phyloP scores from a whole-genome alignment of 2,888 invertebrate species.

The Polymixis flavicincta region DNA sequence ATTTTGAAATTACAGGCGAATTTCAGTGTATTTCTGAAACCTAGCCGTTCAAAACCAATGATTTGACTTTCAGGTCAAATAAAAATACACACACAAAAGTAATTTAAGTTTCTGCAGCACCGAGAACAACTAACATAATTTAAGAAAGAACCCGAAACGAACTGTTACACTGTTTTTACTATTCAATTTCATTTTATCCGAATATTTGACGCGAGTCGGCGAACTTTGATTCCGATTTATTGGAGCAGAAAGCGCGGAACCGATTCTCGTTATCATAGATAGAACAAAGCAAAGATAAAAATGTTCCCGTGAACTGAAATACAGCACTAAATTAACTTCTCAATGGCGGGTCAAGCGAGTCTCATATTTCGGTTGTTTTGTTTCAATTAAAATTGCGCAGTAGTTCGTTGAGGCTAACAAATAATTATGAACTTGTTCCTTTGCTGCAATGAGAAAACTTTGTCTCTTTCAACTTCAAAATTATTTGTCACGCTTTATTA shows the following conservation, averaged over 20 bases:
- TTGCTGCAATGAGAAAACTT: constrained; percentile 84
- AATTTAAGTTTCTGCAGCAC: constrained; percentile 46
- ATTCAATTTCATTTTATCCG: constrained; percentile 55
- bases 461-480: constrained; percentile 73
- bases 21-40: not conserved
- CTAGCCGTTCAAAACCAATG: constrained; percentile 5
- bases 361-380: constrained; percentile 81
- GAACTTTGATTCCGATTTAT: constrained; percentile 57
- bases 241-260: constrained; percentile 31
- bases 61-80: constrained; percentile 21
- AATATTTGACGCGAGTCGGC: constrained; percentile 50
- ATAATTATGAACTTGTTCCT: constrained; percentile 85
- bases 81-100: constrained; percentile 44
- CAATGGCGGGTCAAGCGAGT: constrained; percentile 78
- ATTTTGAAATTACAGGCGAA: not conserved
- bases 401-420: constrained; percentile 79
- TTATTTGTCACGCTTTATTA: constrained; percentile 71
- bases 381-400: constrained; percentile 84
- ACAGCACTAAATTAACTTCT: constrained; percentile 73
- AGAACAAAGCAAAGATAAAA: constrained; percentile 48
- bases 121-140: constrained; percentile 40
- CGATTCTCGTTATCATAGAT: constrained; percentile 31
- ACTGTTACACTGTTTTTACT: constrained; percentile 48
- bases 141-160: constrained; percentile 40
- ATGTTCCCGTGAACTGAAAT: constrained; percentile 49